A percentile compares a stretch with the other conserved stretches of the same genome.
phyloP scores from a whole-genome alignment of 2,888 invertebrate species.

The Apamea sordens region DNA sequence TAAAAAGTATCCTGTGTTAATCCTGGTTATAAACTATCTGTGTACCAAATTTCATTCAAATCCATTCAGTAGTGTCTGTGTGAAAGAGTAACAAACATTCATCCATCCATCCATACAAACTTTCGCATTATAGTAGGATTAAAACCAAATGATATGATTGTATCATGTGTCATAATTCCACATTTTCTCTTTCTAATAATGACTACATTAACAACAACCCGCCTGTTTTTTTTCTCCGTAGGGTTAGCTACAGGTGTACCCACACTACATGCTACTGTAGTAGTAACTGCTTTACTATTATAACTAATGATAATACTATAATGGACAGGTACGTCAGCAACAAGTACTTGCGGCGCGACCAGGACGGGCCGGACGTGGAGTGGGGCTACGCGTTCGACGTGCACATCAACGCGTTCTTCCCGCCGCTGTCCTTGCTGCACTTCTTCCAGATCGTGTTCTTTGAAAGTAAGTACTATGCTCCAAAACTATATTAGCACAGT shows the following conservation, averaged over 20 bases:
- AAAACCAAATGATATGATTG: too few species aligned
- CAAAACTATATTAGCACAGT: neutral
- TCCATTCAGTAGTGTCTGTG: too few species aligned
- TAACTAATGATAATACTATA: neutral
- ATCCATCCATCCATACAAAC: too few species aligned
- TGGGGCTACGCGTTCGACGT: slow-evolving; percentile 99
- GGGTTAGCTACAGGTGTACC: too few species aligned
- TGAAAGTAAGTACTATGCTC: slow-evolving; percentile 90
- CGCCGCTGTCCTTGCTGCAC: slow-evolving; percentile 98
- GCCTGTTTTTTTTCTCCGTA: too few species aligned
- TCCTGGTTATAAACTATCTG: too few species aligned
- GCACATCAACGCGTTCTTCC: slow-evolving; percentile 99
- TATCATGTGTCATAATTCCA: neutral
- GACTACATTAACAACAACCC: neutral
- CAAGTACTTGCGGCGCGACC: slow-evolving; percentile 92
- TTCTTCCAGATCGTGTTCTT: slow-evolving; percentile 97
- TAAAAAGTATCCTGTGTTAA: too few species aligned
- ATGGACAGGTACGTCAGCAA: slow-evolving; percentile 94
- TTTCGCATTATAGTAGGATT: too few species aligned
- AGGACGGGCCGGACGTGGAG: slow-evolving; percentile 93
- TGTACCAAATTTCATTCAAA: too few species aligned
- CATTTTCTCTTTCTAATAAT: neutral
- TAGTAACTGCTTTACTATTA: neutral
- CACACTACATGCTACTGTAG: neutral
- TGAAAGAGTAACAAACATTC: too few species aligned